phyloP scores from a whole-genome alignment of 2,888 invertebrate species.

The Oscheius myriophilus region DNA sequence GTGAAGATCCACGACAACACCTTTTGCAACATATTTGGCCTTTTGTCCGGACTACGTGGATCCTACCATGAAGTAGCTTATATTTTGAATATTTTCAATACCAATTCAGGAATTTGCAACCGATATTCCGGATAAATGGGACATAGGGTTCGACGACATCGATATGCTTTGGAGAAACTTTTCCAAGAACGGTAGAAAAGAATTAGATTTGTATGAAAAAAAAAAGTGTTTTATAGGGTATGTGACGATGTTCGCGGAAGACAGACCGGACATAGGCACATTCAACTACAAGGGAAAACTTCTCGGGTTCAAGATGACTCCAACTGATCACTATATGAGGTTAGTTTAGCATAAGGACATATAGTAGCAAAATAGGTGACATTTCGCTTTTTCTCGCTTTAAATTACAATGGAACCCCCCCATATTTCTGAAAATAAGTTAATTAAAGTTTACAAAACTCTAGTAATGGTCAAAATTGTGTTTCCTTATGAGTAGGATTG shows the following conservation, averaged over 20 bases:
- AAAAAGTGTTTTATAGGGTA: slow-evolving; percentile 57
- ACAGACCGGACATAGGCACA: slow-evolving; percentile 71
- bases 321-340: slow-evolving; percentile 71
- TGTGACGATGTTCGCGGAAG: slow-evolving; percentile 71
- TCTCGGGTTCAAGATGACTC: slow-evolving; percentile 69
- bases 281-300: slow-evolving; percentile 69
- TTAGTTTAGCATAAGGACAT: slow-evolving; percentile 31
- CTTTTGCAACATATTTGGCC: slow-evolving; percentile 70
- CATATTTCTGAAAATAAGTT: no score
- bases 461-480: no score
- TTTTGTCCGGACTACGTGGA: slow-evolving; percentile 66
- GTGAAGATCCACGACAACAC: slow-evolving; percentile 73
- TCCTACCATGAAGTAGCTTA: no score
- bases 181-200: slow-evolving; percentile 33
- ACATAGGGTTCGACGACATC: slow-evolving; percentile 54
- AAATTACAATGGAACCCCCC: no score
- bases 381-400: no score
- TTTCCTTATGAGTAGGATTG: no score
- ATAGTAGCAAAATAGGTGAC: no score
- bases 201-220: background rate
- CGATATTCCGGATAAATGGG: slow-evolving; percentile 56
- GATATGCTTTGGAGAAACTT: slow-evolving; percentile 55
- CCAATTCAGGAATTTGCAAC: slow-evolving; percentile 51
- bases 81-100: no score
- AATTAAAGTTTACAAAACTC: no score